Base-by-base conservation (phyloP, 1,140 invertebrate genomes). In the Parapsyche elsis region DNA sequence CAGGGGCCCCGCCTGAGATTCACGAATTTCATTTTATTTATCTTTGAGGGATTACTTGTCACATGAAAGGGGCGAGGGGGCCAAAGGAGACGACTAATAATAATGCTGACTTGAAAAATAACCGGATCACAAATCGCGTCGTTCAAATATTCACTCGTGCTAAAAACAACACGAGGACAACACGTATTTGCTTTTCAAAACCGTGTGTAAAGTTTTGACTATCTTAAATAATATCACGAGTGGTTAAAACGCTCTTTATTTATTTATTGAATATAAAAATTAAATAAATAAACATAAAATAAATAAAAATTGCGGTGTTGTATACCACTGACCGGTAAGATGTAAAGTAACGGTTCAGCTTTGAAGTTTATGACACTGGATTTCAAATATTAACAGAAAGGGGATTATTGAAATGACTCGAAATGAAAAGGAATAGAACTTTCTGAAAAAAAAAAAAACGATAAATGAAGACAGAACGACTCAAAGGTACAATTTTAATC, bases 1-100 rank as follows among this genome's bases (percentile, higher is more conserved):
- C 76, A 78, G 76, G 46, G 10, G 59, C 53, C 53, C 30, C 23
- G 53, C 24, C 59, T 59, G 38, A 45, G 61, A 78, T 26, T 78
- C 59, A 19, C 16, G 23, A 78, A 78, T 67, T 67, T 64, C 76
- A 67, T 78, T 78, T 23, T 78, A 78, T 78, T 78, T 78, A 78
- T 78, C 76, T 78, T 78, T 78, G 57, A 78, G 23, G 76, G 76
- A 73, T 67, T 78, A 78, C 59, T 78, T 78, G 76, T 78, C 76
- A 78, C 76, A 78, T 45, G 44, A 67, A 78, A 78, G 61, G 57
- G 71, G 16, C n/a, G n/a, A n/a, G n/a, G n/a, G n/a, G n/a, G n/a
- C n/a, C n/a, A 53, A 53, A 12, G 49, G 19, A 12, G 21, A 67
- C 19, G 61, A 16, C 24, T 12, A 59, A 59, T 16, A 59, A 59